These are phyloP conservation scores for Epinephelus coioides DNA, from an alignment of 2,797 vertebrate genomes.

Conservation along the genomic window DNA sequence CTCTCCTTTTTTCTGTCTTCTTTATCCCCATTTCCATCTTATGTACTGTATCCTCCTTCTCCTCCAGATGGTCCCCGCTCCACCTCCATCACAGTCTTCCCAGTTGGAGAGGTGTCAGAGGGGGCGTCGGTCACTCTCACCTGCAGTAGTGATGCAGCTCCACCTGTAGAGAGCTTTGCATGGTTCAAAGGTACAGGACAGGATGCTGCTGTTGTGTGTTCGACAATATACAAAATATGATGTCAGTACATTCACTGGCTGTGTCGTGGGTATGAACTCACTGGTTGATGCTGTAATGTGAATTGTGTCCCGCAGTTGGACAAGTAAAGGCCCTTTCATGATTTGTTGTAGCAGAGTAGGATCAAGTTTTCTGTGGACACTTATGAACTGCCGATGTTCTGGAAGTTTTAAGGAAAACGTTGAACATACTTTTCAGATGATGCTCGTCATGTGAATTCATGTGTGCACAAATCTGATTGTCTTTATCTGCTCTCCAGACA, in stretches of 20 bases:
- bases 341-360: neutral
- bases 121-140: slow-evolving; percentile 81
- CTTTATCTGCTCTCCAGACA: slow-evolving; percentile 68
- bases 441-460: neutral
- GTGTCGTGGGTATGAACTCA: neutral
- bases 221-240: neutral
- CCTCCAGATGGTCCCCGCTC: slow-evolving; percentile 80
- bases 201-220: neutral
- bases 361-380: neutral
- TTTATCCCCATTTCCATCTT: neutral
- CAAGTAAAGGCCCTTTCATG: neutral
- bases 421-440: neutral
- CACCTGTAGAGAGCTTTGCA: slow-evolving; percentile 85
- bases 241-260: neutral
- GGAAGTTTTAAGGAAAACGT: neutral
- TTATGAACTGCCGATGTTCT: neutral
- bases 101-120: slow-evolving; percentile 73
- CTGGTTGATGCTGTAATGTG: neutral
- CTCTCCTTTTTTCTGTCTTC: neutral
- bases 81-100: slow-evolving; percentile 75
- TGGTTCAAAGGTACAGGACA: slow-evolving; percentile 84
- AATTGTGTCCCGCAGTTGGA: neutral
- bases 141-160: slow-evolving; percentile 85
- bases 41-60: neutral
- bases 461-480: neutral